Evolutionary conservation across 1,140 invertebrate species (phyloP), one percentile per base, ranked within the genome.

Genomic region (Drosophila eugracilis): DNA sequence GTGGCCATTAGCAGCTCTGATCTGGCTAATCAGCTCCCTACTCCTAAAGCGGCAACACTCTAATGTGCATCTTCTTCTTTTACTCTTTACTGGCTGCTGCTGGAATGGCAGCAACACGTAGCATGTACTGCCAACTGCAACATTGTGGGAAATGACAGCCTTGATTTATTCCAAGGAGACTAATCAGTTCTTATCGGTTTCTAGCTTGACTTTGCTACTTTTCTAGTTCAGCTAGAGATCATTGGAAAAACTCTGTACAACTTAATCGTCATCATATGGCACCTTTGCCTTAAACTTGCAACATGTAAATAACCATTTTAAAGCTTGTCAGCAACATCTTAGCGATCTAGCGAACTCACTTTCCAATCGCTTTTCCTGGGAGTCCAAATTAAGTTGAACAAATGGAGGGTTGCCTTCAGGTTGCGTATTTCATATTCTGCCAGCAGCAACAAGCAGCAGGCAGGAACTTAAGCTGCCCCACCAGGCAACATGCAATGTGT

Each of bases 401-500:
- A 65, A 65, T 65, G 60, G 41, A 39, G 41, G 60, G 41, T 62
- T 65, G 60, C 41, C 17, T 37, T 37, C 14, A n/a, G 30, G 39
- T 42, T 39, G 41, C 57, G 41, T 63, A 65, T 24, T 65, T 65
- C 57, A 65, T 65, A 62, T 62, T 41, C 41, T 17, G 17, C 15
- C 52, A 34, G 32, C 22, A 42, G 50, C 66, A 28, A 17, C 44
- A 47, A n/a, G 48, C 48, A 32, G 37, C 24, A 32, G n/a, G 48
- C 32, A 50, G 58, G 37, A 60, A 69, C 66, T 57, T 59, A 81
- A 57, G 60, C 44, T 70, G 39, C 39, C 53, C 28, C 52, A 28
- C 22, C 21, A n/a, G 59, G 42, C 45, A 22, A 17, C 19, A 39
- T 39, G 63, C 81, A 45, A 81, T 66, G 69, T 81, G 81, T 85